These are phyloP conservation scores for Naso thynnoides DNA, from an alignment of 2,797 vertebrate genomes.

Conservation along the genomic window DNA sequence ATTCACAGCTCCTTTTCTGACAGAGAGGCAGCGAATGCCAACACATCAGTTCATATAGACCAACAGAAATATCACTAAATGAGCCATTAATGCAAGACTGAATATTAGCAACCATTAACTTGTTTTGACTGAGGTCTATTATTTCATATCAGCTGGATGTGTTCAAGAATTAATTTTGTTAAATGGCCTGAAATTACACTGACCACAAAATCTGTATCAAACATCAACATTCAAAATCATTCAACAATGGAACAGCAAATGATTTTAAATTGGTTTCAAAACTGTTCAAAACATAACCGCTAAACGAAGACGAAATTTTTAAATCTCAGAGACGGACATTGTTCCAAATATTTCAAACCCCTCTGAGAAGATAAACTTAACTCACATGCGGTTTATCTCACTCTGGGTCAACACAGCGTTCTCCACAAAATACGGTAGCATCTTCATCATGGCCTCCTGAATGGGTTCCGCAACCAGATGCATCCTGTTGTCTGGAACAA, in stretches of 20 bases:
- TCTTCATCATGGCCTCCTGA: slow-evolving; percentile 82
- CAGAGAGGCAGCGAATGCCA: slow-evolving; percentile 2
- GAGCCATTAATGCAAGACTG: background rate
- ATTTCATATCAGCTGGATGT: slow-evolving; percentile 7
- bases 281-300: slow-evolving; percentile 1
- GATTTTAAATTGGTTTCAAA: background rate
- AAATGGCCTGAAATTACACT: slow-evolving; percentile 11
- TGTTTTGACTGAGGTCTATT: slow-evolving; percentile 17
- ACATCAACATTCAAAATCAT: slow-evolving; percentile 4
- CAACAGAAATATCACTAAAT: background rate
- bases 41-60: background rate
- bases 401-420: slow-evolving; percentile 85
- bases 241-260: background rate
- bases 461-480: slow-evolving; percentile 81
- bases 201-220: background rate
- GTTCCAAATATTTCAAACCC: slow-evolving; percentile 1
- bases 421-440: slow-evolving; percentile 86
- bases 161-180: slow-evolving; percentile 25
- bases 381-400: slow-evolving; percentile 87
- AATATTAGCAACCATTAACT: background rate
- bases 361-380: slow-evolving; percentile 33
- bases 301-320: background rate
- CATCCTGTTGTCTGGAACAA: slow-evolving; percentile 75
- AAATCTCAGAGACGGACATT: background rate
- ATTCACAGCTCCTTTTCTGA: slow-evolving; percentile 26